These are phyloP conservation scores for Cactoblastis cactorum DNA, from an alignment of 2,888 invertebrate species.

Conservation along the genomic window DNA sequence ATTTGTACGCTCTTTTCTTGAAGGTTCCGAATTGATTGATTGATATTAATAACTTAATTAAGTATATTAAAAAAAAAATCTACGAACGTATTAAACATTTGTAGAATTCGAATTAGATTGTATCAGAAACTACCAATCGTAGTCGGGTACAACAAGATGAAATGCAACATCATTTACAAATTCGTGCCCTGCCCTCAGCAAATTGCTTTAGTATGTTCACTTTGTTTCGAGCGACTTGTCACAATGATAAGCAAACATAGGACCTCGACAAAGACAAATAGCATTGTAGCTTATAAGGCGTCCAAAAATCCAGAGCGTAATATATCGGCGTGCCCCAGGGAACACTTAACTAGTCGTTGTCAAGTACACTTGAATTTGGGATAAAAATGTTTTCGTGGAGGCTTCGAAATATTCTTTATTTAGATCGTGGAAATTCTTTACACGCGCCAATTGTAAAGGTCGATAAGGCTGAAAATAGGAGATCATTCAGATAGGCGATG, in stretches of 20 bases:
- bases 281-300: slow-evolving; percentile 14
- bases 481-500: too few species aligned
- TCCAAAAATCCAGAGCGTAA: slow-evolving; percentile 12
- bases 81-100: too few species aligned
- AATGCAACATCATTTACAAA: not conserved
- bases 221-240: slow-evolving; percentile 15
- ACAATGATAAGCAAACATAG: slow-evolving; percentile 16
- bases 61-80: too few species aligned
- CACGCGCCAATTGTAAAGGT: too few species aligned
- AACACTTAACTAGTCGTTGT: slow-evolving; percentile 12
- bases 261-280: slow-evolving; percentile 15
- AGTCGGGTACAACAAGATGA: not conserved
- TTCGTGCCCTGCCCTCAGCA: slow-evolving; percentile 1
- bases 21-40: too few species aligned
- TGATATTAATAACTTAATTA: too few species aligned
- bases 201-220: slow-evolving; percentile 15
- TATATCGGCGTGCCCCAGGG: slow-evolving; percentile 9
- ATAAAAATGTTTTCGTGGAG: slow-evolving; percentile 7
- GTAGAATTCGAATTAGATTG: not conserved
- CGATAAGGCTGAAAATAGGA: too few species aligned
- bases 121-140: not conserved
- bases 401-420: too few species aligned
- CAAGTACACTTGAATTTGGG: slow-evolving; percentile 6
- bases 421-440: too few species aligned
- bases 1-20: too few species aligned